Evolutionary conservation across 2,797 vertebrate species (phyloP), one percentile per base, ranked within the genome.

Genomic region (Alosa sapidissima): DNA sequence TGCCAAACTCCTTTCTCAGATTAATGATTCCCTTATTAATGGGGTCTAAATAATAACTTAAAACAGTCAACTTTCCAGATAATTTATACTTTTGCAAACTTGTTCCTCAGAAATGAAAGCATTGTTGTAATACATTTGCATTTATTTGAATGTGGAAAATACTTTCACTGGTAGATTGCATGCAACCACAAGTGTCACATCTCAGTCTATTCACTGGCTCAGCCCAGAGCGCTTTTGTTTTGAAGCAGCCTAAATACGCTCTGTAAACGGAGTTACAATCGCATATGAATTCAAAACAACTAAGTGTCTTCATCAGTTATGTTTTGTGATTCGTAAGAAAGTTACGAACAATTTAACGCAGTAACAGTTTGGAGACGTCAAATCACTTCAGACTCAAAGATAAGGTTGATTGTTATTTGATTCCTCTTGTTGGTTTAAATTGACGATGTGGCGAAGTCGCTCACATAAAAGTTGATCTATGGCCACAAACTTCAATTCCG

Each of bases 381-480:
- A 10, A 65, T 65, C n/a, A 28, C 24, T 33, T 65, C 24, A 28
- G 9, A 9, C 24, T 33, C 24, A 65, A 3, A 19, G 1, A 11
- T 28, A 3, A 19, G 1, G 10, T 28, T 11, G 60, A 24, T 9
- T 28, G 16, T 0, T 65, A 24, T 65, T 65, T 65, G 1, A 36
- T 16, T 41, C n/a, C n/a, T 16, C 10, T 14, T 72, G 65, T 16
- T 41, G 65, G 4, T 36, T 41, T 16, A 10, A 36, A 16, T 14
- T 72, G 28, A 41, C 24, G 11, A 72, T 41, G 3, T 45, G 72
- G 28, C 28, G 0, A 36, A 75, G 36, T 47, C 41, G 72, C 16
- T 45, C 16, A n/a, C 72, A 75, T 21, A 78, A 78, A 78, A 78
- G 36, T 47, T 78, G 82, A 82, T 47, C 68, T 75, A 36, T 65